Evolutionary conservation across 2,797 vertebrate species (phyloP), one percentile per base, ranked within the genome.

Genomic region (Micromesistius poutassou): DNA sequence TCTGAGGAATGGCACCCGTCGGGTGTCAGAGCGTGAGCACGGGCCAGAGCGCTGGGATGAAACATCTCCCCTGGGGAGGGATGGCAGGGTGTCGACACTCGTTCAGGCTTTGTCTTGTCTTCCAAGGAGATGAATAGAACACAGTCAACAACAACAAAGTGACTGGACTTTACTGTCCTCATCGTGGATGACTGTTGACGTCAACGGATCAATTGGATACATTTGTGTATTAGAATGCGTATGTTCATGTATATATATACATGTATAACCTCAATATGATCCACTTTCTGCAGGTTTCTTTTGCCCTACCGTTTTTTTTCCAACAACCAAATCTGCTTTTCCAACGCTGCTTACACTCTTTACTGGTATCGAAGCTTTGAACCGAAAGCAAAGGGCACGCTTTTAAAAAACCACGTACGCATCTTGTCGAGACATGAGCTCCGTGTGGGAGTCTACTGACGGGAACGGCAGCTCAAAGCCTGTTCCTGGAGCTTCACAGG

Each of bases 401-500:
- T 68, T 68, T 25, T 25, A 14, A 22, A 12, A 66, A n/a, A 68
- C 8, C n/a, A 50, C 75, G 62, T 42, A 14, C 68, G 75, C 28
- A 9, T 19, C 46, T 74, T 33, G 75, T 66, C 33, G 38, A 78
- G 74, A 82, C 79, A 70, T 78, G 62, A 36, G 75, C 72, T 78
- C 84, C 82, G 75, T 42, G 68, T 8, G 80, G 40, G 77, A 86
- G 33, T 70, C 77, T 84, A 75, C 84, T 90, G 88, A 87, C 87
- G 86, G 82, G 80, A 86, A 79, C 88, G 87, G 84, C 87, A 88
- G 84, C 83, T 89, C 78, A 80, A 88, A 88, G 78, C 84, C 85
- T 91, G 91, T 89, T 88, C 91, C 85, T 84, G 83, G 82, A 89
- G 90, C 87, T 83, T 80, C 78, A 87, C 85, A 84, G 91, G 91